phyloP scores from a whole-genome alignment of 1,140 invertebrate genomes.

The Nilaparvata lugens region DNA sequence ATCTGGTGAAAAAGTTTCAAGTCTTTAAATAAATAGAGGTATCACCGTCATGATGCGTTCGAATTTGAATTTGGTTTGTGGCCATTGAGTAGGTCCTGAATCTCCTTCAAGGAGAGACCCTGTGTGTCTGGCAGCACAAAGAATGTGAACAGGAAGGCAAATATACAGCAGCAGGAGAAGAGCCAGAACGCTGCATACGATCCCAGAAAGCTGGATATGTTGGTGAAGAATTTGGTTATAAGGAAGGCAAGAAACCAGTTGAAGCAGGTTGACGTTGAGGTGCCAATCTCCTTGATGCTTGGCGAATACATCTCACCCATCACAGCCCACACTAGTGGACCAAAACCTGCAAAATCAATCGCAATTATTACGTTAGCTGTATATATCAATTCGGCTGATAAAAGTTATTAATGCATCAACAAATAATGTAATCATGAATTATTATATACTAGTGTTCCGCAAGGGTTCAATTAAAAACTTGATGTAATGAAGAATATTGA shows the following conservation, averaged over 20 bases:
- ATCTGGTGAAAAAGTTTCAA: too few relatives aligned
- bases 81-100: slow-evolving; percentile 52
- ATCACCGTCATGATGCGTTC: neutral
- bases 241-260: slow-evolving; percentile 75
- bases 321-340: slow-evolving; percentile 76
- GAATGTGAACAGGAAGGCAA: slow-evolving; percentile 51
- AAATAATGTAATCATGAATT: too few relatives aligned
- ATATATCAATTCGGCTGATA: too few relatives aligned
- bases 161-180: slow-evolving; percentile 58
- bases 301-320: slow-evolving; percentile 75
- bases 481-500: too few relatives aligned
- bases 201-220: slow-evolving; percentile 47
- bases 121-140: slow-evolving; percentile 73
- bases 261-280: slow-evolving; percentile 59
- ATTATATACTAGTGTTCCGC: too few relatives aligned
- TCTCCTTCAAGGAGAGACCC: slow-evolving; percentile 65
- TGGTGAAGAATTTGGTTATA: slow-evolving; percentile 62
- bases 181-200: slow-evolving; percentile 66
- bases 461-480: too few relatives aligned
- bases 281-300: slow-evolving; percentile 63
- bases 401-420: too few relatives aligned
- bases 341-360: slow-evolving; percentile 47
- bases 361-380: too few relatives aligned
- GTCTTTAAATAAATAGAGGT: too few relatives aligned
- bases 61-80: slow-evolving; percentile 30